Conservation (phyloP, 2,888 invertebrate species). For the Epirrhoe tristata region DNA sequence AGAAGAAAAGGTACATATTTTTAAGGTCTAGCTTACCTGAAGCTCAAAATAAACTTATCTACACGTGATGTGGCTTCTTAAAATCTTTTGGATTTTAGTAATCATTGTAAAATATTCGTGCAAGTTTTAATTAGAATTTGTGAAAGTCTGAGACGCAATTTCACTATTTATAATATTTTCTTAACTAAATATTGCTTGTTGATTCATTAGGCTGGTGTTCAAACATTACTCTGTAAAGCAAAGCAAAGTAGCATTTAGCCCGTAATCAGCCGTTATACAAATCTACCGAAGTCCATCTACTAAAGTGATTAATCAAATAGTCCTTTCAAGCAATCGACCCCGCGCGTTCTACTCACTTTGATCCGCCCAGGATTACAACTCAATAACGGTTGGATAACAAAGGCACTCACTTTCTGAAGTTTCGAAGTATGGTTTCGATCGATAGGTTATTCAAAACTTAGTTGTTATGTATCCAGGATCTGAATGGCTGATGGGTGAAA, state of each 20-base stretch:
- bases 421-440: conserved; percentile 27
- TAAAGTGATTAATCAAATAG: conserved; percentile 67
- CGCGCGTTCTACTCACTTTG: conserved; percentile 53
- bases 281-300: conserved; percentile 18
- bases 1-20: too few species aligned
- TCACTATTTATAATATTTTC: too few species aligned
- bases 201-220: background rate
- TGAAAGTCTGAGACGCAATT: too few species aligned
- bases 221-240: background rate
- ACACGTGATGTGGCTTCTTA: too few species aligned
- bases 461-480: conserved; percentile 7
- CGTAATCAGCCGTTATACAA: conserved; percentile 17
- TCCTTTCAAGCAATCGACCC: conserved; percentile 56
- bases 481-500: conserved; percentile 1
- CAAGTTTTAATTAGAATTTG: too few species aligned
- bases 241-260: conserved; percentile 13
- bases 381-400: conserved; percentile 40
- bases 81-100: too few species aligned
- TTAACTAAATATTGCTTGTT: background rate
- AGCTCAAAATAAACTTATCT: too few species aligned
- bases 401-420: conserved; percentile 30
- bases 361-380: conserved; percentile 41
- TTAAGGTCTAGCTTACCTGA: too few species aligned
- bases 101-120: too few species aligned
- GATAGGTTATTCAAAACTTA: conserved; percentile 17